Conservation (phyloP, 1,140 invertebrate species). For the Coptotermes formosanus region DNA sequence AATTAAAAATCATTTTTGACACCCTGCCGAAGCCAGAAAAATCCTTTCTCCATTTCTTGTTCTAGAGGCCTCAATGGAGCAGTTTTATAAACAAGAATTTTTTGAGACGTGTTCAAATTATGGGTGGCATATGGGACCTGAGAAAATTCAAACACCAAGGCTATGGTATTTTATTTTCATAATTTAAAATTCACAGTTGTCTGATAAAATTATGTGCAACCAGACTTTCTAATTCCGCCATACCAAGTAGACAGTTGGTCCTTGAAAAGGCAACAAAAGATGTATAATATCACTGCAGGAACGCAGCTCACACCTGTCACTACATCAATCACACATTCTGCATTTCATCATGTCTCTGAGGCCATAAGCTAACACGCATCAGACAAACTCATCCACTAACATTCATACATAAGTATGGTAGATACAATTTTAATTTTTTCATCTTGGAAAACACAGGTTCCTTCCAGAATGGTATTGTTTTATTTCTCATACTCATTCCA, state of each 20-base stretch:
- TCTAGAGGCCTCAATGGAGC: background rate
- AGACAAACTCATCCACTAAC: too few species aligned
- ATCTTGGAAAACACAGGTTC: background rate
- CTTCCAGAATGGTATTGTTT: background rate
- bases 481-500: background rate
- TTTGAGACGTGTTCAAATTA: background rate
- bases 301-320: background rate
- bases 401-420: too few species aligned
- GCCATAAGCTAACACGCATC: background rate
- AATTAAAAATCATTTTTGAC: background rate
- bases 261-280: background rate
- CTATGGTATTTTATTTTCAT: background rate
- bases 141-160: conserved; percentile 5
- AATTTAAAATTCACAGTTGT: background rate
- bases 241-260: background rate
- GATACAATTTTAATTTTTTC: too few species aligned
- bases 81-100: background rate
- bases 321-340: background rate
- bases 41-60: background rate
- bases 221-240: background rate
- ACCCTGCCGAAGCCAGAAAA: background rate
- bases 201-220: background rate
- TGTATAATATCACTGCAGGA: too few species aligned
- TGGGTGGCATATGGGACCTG: background rate
- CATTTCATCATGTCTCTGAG: background rate